Evolutionary conservation across 2,797 vertebrate genomes (phyloP).

Genomic region (Aphelocoma californica): DNA sequence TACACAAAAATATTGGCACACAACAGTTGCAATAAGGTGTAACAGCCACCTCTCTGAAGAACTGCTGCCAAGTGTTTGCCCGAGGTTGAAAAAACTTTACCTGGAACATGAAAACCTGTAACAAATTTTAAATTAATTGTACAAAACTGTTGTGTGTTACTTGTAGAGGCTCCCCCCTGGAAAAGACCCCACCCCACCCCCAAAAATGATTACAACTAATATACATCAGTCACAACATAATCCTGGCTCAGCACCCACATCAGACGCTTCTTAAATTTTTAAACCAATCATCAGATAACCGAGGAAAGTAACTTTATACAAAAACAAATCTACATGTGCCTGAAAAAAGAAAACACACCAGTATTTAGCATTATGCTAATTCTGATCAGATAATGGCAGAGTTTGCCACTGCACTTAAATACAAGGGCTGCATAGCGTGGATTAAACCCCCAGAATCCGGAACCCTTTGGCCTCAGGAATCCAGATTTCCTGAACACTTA

Average conservation of each 20-base stretch:
- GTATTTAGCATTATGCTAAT: slow-evolving; percentile 62
- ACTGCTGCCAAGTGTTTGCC: slow-evolving; percentile 73
- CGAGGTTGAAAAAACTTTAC: slow-evolving; percentile 77
- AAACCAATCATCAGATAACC: slow-evolving; percentile 74
- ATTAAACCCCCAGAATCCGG: slow-evolving; percentile 25
- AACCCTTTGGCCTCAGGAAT: slow-evolving; percentile 64
- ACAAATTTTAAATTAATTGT: slow-evolving; percentile 84
- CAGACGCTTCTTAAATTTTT: slow-evolving; percentile 64
- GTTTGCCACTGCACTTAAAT: slow-evolving; percentile 57
- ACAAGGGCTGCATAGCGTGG: slow-evolving; percentile 70
- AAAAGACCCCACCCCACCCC: slow-evolving; percentile 68
- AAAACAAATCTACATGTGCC: slow-evolving; percentile 73
- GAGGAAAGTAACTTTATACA: slow-evolving; percentile 68
- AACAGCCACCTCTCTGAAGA: slow-evolving; percentile 60
- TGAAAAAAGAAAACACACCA: slow-evolving; percentile 64
- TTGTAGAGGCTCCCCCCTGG: slow-evolving; percentile 76
- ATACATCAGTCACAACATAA: slow-evolving; percentile 80
- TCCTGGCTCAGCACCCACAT: slow-evolving; percentile 74
- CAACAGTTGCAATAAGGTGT: slow-evolving; percentile 71
- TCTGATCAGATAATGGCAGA: slow-evolving; percentile 33
- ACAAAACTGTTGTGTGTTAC: slow-evolving; percentile 83
- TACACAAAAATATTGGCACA: slow-evolving; percentile 74
- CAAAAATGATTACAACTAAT: slow-evolving; percentile 77
- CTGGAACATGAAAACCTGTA: slow-evolving; percentile 81
- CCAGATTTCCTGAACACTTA: slow-evolving; percentile 4